phyloP scores from a whole-genome alignment of 1,140 invertebrate genomes.

The Pseudomyrmex pallidus region DNA sequence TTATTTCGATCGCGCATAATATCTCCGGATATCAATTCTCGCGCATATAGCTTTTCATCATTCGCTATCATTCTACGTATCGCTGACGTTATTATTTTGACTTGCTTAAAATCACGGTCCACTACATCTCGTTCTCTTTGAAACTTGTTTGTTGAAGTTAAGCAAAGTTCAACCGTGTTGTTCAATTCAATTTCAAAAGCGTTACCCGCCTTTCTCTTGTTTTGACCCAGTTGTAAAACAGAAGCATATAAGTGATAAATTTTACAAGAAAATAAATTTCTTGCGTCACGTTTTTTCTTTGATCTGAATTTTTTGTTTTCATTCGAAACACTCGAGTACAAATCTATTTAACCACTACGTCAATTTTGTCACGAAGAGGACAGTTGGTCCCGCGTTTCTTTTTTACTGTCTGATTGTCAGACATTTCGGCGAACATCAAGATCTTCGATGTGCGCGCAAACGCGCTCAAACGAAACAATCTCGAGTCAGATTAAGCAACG shows the following conservation, averaged over 20 bases:
- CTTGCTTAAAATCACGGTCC: neutral
- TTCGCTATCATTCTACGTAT: neutral
- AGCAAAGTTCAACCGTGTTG: conserved; percentile 1
- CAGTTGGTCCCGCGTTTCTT: too few species aligned
- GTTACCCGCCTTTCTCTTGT: neutral
- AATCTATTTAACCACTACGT: too few species aligned
- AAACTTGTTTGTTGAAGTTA: conserved; percentile 8
- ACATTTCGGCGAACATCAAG: neutral
- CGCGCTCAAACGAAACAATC: neutral
- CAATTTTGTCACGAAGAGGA: too few species aligned
- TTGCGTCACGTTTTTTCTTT: too few species aligned
- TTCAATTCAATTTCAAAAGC: conserved; percentile 21
- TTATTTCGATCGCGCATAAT: neutral
- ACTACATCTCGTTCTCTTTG: neutral
- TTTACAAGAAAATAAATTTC: neutral
- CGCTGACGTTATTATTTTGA: conserved; percentile 7
- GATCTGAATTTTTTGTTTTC: too few species aligned
- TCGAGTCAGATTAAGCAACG: conserved; percentile 30
- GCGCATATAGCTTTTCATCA: neutral
- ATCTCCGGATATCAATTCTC: neutral
- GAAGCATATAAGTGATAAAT: conserved; percentile 4
- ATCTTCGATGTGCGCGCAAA: neutral
- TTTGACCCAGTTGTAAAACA: neutral
- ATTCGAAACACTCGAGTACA: too few species aligned
- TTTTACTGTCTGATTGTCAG: too few species aligned